These are phyloP conservation scores for Orbicella faveolata DNA, from an alignment of 64 coral and sea anemone genomes.

Conservation along the genomic window DNA sequence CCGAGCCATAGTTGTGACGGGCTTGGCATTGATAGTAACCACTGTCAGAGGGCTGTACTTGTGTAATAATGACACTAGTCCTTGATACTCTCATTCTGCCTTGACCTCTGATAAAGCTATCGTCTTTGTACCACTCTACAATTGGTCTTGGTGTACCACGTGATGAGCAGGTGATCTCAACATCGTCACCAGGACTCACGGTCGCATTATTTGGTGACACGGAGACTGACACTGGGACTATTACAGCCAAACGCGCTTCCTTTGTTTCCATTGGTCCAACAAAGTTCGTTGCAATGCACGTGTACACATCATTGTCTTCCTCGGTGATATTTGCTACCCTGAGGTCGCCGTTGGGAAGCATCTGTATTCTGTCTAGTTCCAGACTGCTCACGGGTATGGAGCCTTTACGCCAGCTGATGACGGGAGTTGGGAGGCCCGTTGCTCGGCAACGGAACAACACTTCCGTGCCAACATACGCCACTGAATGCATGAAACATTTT, in stretches of 20 bases:
- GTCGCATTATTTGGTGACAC: constrained; percentile 22
- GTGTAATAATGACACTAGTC: constrained; percentile 33
- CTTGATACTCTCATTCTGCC: background rate
- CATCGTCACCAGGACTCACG: constrained; percentile 23
- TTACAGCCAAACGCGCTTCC: constrained; percentile 42
- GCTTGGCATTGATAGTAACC: constrained; percentile 68
- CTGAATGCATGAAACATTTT: constrained; percentile 36
- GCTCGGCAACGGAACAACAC: constrained; percentile 64
- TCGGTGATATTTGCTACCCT: constrained; percentile 25
- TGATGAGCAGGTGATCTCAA: constrained; percentile 36
- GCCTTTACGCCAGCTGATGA: constrained; percentile 68
- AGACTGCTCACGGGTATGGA: constrained; percentile 27
- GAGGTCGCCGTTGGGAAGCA: constrained; percentile 64
- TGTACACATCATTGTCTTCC: constrained; percentile 58
- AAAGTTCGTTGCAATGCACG: constrained; percentile 66
- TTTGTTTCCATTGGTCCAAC: constrained; percentile 24
- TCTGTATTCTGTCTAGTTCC: constrained; percentile 30
- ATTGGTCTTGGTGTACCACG: constrained; percentile 62
- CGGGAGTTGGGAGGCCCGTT: constrained; percentile 54
- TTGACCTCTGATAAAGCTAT: background rate
- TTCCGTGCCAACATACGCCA: constrained; percentile 32
- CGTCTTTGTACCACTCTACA: constrained; percentile 77
- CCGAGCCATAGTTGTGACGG: constrained; percentile 35
- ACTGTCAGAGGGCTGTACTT: constrained; percentile 22
- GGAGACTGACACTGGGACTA: constrained; percentile 47